Percentiles rank a stretch among this genome's conserved stretches.
phyloP scores from a whole-genome alignment of 2,888 invertebrate genomes.

The Nebria salina region DNA sequence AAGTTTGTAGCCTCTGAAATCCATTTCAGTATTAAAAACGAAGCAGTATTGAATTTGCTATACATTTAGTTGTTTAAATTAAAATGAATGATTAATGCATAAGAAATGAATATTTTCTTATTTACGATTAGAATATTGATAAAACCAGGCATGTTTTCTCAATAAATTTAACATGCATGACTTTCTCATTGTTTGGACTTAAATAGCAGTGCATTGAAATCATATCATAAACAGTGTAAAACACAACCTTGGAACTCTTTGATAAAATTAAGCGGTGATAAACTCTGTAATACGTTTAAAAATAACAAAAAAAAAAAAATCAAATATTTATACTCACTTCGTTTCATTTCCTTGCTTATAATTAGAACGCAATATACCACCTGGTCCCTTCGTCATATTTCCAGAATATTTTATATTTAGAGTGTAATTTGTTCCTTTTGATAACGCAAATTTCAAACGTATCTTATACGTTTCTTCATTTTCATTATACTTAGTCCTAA shows the following conservation, averaged over 20 bases:
- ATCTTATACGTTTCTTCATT: slow-evolving; percentile 61
- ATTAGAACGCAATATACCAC: slow-evolving; percentile 75
- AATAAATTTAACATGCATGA: not conserved
- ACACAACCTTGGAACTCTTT: not conserved
- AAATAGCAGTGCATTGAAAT: slow-evolving; percentile 2
- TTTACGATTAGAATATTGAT: not conserved
- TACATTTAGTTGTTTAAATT: no score
- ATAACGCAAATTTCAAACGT: slow-evolving; percentile 60
- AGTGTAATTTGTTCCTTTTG: slow-evolving; percentile 66
- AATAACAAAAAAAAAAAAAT: slow-evolving; percentile 11
- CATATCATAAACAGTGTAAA: not conserved
- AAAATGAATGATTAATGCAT: no score
- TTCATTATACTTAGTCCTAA: slow-evolving; percentile 54
- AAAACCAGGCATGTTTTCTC: not conserved
- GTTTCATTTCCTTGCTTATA: slow-evolving; percentile 64
- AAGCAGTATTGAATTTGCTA: no score
- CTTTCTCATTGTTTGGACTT: not conserved
- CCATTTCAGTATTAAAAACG: no score
- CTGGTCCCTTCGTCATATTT: slow-evolving; percentile 68
- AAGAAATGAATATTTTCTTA: no score
- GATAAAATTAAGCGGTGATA: not conserved
- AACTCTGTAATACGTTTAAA: not conserved
- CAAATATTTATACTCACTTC: slow-evolving; percentile 61
- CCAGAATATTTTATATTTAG: slow-evolving; percentile 68
- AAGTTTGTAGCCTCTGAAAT: no score